Evolutionary conservation across 2,888 invertebrate genomes (phyloP), one percentile per base, ranked within the genome.

Genomic region (Caenorhabditis virilis): DNA sequence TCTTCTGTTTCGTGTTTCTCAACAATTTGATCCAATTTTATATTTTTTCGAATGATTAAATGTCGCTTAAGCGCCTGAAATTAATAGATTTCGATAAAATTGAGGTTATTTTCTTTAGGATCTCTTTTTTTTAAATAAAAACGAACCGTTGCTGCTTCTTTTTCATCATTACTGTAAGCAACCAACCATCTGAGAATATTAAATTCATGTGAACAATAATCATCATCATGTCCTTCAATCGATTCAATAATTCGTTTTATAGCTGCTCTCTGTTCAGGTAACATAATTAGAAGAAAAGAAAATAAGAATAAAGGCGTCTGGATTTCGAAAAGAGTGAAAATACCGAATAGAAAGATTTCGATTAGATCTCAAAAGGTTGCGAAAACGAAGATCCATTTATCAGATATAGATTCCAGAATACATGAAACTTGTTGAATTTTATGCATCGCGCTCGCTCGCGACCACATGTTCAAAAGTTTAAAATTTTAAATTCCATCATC

Each of bases 161-260:
- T 66, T 36, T 78, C 67, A 51, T 80, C 69, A 7, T 71, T 69
- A 22, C 67, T 69, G 45, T 78, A 82, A 18, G 81, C 81, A 16
- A 68, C 66, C 7, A 74, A 46, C 81, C 81, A 81, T 47, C 81
- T 61, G 35, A 77, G 70, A 3, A 81, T 60, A 55, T 82, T 79
- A 54, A 68, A 82, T 20, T 58, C 64, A 42, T 76, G 72, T 36
- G 56, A 42, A 43, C 67, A 66, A 38, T 74, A 74, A 16, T 60
- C 54, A 41, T 61, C 54, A 43, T 64, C 61, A 7, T 39, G 50
- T 16, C 47, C 66, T 11, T 60, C 65, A 41, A 58, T 56, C 18
- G 56, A 42, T 13, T 52, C 48, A 30, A 64, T 38, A 26, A 70
- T 61, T 13, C 72, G 49, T 16, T 49, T 43, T 42, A 69, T 66